Base-by-base conservation (phyloP, 2,113 vertebrate genomes). In the Callionymus lyra region DNA sequence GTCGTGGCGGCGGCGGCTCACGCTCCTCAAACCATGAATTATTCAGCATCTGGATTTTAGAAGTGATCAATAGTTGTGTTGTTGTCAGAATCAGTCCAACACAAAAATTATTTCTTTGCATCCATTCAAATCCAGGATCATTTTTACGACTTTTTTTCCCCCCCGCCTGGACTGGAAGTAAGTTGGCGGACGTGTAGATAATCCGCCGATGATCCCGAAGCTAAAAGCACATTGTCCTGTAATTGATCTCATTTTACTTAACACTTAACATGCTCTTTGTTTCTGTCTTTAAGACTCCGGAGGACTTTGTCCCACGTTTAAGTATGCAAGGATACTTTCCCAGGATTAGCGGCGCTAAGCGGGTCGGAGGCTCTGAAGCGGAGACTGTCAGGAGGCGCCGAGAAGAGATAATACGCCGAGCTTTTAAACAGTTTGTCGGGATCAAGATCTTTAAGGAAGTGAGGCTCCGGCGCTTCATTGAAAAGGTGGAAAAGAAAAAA, bases 171-270 rank as follows among this genome's bases (percentile, higher is more conserved):
- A n/a, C n/a, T n/a, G n/a, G n/a, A n/a, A n/a, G n/a, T n/a, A n/a
- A n/a, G n/a, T n/a, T n/a, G n/a, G n/a, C n/a, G n/a, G n/a, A n/a
- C n/a, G n/a, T n/a, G n/a, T n/a, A n/a, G n/a, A n/a, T n/a, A n/a
- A n/a, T n/a, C n/a, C 51, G 71, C 43, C 21, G 9, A 19, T 17
- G 65, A 46, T 59, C 70, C 74, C 21, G 1, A 44, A 15, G 37
- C 61, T 68, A 70, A 76, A 62, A 51, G 54, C 63, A 59, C 60
- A 66, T 38, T 16, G 57, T 51, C 32, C 6, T 13, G 41, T 38
- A 55, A 74, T 72, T 78, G 70, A 81, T 78, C 78, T 66, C 11
- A 47, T 38, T 40, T 49, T 55, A 6, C 52, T 60, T 52, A 1
- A 40, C 47, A 49, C 62, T 78, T 70, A 70, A 53, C 65, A 76